Percentiles rank a stretch among this genome's conserved stretches.
These are phyloP conservation scores for Sesia bembeciformis DNA, from an alignment of 2,888 invertebrate genomes.

Conservation along the genomic window DNA sequence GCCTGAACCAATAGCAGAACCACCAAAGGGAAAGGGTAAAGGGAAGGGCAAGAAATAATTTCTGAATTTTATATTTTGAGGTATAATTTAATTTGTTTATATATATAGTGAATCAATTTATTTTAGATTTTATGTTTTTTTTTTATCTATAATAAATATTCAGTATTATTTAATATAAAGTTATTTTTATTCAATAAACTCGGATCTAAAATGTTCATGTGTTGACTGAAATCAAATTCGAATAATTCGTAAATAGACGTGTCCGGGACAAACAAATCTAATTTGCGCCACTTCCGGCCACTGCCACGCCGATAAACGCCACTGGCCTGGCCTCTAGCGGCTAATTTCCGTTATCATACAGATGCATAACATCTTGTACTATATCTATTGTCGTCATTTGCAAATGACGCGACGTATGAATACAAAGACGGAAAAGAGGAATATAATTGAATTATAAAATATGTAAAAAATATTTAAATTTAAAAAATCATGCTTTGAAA, in stretches of 20 bases:
- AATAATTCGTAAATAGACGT: not conserved
- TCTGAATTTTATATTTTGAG: not conserved
- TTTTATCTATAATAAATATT: too few relatives aligned
- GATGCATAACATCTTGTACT: not conserved
- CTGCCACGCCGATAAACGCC: constrained; percentile 6
- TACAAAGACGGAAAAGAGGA: too few relatives aligned
- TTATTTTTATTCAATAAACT: too few relatives aligned
- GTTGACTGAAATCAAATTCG: not conserved
- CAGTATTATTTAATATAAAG: too few relatives aligned
- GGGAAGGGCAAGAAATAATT: not conserved
- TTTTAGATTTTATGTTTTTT: too few relatives aligned
- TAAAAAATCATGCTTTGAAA: too few relatives aligned
- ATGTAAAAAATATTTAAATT: too few relatives aligned
- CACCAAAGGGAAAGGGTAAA: not conserved
- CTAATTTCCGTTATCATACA: constrained; percentile 38
- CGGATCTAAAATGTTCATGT: too few relatives aligned
- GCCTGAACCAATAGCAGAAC: not conserved
- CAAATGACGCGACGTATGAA: too few relatives aligned
- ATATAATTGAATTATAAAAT: too few relatives aligned
- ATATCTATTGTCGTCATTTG: not conserved
- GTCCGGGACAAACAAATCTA: constrained; percentile 28
- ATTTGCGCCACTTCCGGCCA: constrained; percentile 36
- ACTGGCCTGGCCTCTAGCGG: constrained; percentile 17
- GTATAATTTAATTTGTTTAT: not conserved
- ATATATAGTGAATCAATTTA: too few relatives aligned